phyloP scores from a whole-genome alignment of 2,113 vertebrate species.

The Scytalopus superciliaris region DNA sequence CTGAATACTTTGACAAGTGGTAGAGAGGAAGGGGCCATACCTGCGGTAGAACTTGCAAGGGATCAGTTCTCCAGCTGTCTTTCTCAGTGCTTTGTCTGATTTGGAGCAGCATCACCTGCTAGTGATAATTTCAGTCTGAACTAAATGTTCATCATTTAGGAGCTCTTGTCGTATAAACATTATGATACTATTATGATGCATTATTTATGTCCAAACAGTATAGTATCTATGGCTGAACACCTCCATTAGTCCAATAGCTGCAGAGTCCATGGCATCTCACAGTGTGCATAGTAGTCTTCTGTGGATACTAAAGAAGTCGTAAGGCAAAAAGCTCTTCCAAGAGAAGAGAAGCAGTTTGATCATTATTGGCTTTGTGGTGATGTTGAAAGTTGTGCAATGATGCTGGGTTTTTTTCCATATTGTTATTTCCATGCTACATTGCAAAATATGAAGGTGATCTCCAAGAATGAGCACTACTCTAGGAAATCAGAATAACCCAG shows the following conservation, averaged over 20 bases:
- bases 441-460: not conserved
- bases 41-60: not conserved
- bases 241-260: not conserved
- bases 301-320: not conserved
- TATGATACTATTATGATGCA: not conserved
- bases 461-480: not conserved
- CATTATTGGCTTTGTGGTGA: not conserved
- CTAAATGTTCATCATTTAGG: not conserved
- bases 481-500: not conserved
- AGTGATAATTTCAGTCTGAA: not conserved
- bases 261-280: not conserved
- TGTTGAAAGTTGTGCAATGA: not conserved
- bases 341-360: not conserved
- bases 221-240: not conserved
- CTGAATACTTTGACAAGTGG: not conserved
- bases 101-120: not conserved
- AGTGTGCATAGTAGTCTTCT: not conserved
- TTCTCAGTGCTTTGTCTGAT: not conserved
- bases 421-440: not conserved
- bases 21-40: rapidly evolving
- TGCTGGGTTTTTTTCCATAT: not conserved
- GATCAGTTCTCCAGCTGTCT: not conserved
- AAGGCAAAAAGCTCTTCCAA: conserved; percentile 1
- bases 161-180: not conserved
- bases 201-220: not conserved